A percentile compares a stretch with the other conserved stretches of the same genome.
phyloP scores from a whole-genome alignment of 2,888 invertebrate genomes.

The Leptinotarsa haldemani region DNA sequence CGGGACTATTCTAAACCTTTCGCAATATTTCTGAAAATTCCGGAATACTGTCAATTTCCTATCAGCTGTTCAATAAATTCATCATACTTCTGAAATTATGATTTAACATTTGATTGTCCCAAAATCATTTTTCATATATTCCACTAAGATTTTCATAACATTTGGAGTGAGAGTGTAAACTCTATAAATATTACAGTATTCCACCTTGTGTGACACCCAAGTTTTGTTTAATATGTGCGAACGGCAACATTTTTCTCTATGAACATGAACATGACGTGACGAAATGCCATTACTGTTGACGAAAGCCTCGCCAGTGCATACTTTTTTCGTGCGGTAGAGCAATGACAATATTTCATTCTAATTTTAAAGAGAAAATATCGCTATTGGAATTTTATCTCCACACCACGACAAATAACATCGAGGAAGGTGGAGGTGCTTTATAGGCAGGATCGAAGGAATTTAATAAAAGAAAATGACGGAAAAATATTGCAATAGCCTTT shows the following conservation, averaged over 20 bases:
- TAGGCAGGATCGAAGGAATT: constrained; percentile 9
- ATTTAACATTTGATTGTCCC: too few species aligned
- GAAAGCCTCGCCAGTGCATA: constrained; percentile 41
- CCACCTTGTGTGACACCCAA: constrained; percentile 14
- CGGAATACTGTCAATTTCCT: too few species aligned
- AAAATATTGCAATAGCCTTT: constrained; percentile 7
- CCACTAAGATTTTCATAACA: too few species aligned
- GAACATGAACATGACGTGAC: constrained; percentile 45
- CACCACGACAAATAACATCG: constrained; percentile 29
- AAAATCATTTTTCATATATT: too few species aligned
- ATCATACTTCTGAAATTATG: too few species aligned
- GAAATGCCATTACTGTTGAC: constrained; percentile 43
- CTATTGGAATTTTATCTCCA: constrained; percentile 42
- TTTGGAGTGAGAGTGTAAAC: neutral
- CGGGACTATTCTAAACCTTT: too few species aligned
- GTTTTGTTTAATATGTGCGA: constrained; percentile 39
- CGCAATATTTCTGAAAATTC: too few species aligned
- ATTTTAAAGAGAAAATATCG: constrained; percentile 42
- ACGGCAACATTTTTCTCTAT: constrained; percentile 35
- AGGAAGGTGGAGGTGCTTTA: constrained; percentile 17
- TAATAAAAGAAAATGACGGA: constrained; percentile 20
- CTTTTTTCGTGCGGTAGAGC: constrained; percentile 44
- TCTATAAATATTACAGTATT: neutral
- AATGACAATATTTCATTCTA: constrained; percentile 46
- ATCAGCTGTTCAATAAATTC: too few species aligned